Conservation (phyloP, 2,113 vertebrate species). For the Chloroceryle aenea region DNA sequence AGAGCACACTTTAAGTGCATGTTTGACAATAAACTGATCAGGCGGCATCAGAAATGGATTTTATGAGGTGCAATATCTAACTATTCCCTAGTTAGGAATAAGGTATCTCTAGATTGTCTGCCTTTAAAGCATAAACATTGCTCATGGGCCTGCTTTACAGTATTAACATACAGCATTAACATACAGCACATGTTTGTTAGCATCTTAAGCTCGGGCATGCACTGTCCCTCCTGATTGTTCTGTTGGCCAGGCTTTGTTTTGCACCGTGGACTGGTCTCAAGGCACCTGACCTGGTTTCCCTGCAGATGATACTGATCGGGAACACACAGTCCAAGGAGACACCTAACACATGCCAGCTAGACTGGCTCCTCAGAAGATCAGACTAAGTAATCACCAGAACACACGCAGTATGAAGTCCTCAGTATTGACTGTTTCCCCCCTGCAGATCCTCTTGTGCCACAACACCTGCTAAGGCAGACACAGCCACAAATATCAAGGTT, state of each 20-base stretch:
- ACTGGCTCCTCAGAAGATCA: neutral
- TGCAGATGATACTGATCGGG: neutral
- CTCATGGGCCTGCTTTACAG: neutral
- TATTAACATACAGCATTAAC: neutral
- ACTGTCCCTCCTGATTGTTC: neutral
- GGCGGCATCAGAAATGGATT: neutral
- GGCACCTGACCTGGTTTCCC: neutral
- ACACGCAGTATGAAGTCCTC: neutral
- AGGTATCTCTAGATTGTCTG: neutral
- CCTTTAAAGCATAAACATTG: neutral
- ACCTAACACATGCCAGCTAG: neutral
- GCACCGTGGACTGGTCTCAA: neutral
- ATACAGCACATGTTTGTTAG: neutral
- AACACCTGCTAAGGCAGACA: neutral
- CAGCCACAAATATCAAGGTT: neutral
- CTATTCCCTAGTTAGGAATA: neutral
- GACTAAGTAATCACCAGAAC: neutral
- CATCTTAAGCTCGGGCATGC: neutral
- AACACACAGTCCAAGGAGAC: neutral
- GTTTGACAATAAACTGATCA: neutral
- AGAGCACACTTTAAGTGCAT: rapidly evolving
- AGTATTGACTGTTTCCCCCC: rapidly evolving
- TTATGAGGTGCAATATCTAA: neutral
- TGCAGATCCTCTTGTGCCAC: neutral
- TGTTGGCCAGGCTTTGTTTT: neutral